These are phyloP conservation scores for Rhinoderma darwinii DNA, from an alignment of 2,113 vertebrate genomes.

Conservation along the genomic window DNA sequence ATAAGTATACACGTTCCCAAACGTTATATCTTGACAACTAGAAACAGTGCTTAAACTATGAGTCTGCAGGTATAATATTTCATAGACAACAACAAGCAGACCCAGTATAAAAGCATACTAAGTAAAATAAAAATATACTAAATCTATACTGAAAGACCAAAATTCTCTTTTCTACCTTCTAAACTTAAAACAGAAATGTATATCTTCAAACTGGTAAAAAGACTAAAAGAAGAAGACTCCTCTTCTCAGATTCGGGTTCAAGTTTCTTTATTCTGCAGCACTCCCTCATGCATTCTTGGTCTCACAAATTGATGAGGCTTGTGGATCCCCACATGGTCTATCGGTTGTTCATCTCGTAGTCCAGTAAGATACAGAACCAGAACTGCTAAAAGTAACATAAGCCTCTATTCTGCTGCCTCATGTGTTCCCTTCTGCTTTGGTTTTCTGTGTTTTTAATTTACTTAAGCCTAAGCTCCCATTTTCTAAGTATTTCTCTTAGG, in stretches of 20 bases:
- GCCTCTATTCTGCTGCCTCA: slow-evolving; percentile 35
- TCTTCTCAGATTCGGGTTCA: background rate
- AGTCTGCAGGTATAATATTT: background rate
- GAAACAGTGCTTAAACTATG: too few relatives aligned
- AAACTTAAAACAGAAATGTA: background rate
- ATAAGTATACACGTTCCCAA: background rate
- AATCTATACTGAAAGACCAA: background rate
- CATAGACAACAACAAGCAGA: background rate
- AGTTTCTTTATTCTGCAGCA: background rate
- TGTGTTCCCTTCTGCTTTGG: slow-evolving; percentile 46
- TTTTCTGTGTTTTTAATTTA: slow-evolving; percentile 57
- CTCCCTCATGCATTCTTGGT: background rate
- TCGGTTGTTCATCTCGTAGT: background rate
- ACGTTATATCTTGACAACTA: background rate
- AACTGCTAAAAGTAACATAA: slow-evolving; percentile 47
- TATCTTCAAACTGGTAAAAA: background rate
- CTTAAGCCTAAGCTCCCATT: slow-evolving; percentile 58
- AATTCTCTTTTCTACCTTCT: background rate
- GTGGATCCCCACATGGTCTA: background rate
- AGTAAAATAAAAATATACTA: background rate
- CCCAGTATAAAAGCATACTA: background rate
- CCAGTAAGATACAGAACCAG: slow-evolving; percentile 15
- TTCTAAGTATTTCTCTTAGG: slow-evolving; percentile 55
- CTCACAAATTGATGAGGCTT: slow-evolving; percentile 6
- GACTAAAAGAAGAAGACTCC: background rate